Base-by-base conservation (phyloP, 2,113 vertebrate species). In the Stegastes partitus region DNA sequence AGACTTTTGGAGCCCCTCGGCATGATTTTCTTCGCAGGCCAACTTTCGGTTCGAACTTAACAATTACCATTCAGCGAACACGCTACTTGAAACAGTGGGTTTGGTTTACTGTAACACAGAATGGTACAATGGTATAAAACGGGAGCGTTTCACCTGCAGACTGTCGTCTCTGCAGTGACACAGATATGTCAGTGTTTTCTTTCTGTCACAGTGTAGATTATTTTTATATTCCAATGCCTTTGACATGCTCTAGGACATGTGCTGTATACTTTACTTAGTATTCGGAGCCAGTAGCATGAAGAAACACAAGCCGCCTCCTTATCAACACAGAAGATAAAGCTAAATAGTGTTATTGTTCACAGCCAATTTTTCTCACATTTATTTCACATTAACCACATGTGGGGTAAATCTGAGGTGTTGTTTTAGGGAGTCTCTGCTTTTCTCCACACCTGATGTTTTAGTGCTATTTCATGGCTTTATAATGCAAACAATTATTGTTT, bases 1-100 rank as follows among this genome's bases (percentile, higher is more conserved):
- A 70, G 28, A 70, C 51, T 69, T 79, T 68, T 19, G 16, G 22
- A 70, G 50, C 50, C 56, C 34, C 45, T 58, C n/a, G 0, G 54
- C 39, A 26, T 22, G 44, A 42, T 72, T 66, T 56, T 53, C 23
- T 61, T 39, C 44, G 65, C 42, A 68, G 74, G 65, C 64, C 16
- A 59, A 74, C 47, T 57, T 49, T 59, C 47, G 34, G 50, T 67
- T 61, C 28, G 4, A 66, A 58, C n/a, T 45, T 47, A 65, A 10
- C 5, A 4, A 59, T 57, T 53, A 11, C 14, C 31, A 23, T 31
- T 63, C n/a, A 70, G 50, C 47, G 51, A 31, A 57, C 54, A 26
- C 5, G 28, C 7, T 37, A 26, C 67, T 77, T 64, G 51, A 23
- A 58, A 12, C 4, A 18, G 5, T 18, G 9, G 23, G 22, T 54